Percentiles rank a stretch among this genome's conserved stretches.
phyloP scores from a whole-genome alignment of 2,113 vertebrate genomes.

The Girardinichthys multiradiatus region DNA sequence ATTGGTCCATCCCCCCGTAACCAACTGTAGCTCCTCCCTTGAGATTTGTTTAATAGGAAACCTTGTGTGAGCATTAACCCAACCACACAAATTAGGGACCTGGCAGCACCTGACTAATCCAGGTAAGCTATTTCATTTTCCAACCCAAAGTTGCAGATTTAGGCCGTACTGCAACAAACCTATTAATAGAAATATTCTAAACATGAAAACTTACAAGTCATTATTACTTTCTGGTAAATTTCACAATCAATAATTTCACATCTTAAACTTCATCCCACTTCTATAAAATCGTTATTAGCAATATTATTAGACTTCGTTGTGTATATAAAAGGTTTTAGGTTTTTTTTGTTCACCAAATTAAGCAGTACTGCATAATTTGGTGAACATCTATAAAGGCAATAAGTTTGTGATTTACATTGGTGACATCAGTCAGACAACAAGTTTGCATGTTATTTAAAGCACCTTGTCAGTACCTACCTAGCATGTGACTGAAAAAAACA shows the following conservation, averaged over 20 bases:
- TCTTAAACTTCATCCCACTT: background rate
- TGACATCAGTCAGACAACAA: background rate
- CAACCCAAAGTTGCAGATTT: background rate
- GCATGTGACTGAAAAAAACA: background rate
- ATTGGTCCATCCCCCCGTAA: background rate
- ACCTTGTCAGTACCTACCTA: background rate
- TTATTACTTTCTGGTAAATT: background rate
- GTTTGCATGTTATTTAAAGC: background rate
- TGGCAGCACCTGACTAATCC: background rate
- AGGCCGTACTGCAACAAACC: background rate
- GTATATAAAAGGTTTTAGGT: too few relatives aligned
- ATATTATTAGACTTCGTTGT: too few relatives aligned
- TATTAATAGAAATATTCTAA: background rate
- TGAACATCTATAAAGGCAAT: background rate
- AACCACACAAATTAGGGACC: background rate
- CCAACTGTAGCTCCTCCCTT: background rate
- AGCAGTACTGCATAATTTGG: too few relatives aligned
- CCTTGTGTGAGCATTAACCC: background rate
- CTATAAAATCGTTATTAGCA: too few relatives aligned
- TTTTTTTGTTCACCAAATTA: too few relatives aligned
- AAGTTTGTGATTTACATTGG: background rate
- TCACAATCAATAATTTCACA: background rate
- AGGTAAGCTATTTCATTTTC: background rate
- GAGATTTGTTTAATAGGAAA: background rate
- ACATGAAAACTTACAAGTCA: background rate